Percentiles rank a stretch among this genome's conserved stretches.
Conservation (phyloP, 2,797 vertebrate species). For the Argya squamiceps region DNA sequence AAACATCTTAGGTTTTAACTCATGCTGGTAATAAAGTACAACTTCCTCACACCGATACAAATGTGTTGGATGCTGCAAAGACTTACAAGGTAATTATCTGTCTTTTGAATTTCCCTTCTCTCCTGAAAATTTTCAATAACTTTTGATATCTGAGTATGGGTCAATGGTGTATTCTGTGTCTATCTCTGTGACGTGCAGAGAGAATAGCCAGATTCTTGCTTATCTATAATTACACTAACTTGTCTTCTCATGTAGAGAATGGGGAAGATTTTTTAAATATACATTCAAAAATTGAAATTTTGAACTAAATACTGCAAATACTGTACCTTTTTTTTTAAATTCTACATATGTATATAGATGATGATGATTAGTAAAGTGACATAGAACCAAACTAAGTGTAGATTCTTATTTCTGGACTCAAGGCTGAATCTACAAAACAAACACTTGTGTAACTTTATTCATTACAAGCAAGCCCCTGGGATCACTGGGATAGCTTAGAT, state of each 20-base stretch:
- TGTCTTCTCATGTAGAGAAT: neutral
- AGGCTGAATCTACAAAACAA: neutral
- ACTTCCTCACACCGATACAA: fast-evolving
- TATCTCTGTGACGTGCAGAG: neutral
- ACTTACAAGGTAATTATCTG: fast-evolving
- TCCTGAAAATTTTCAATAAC: neutral
- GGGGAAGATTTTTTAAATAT: neutral
- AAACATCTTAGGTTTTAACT: neutral
- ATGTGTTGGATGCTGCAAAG: neutral
- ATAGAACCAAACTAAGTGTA: neutral
- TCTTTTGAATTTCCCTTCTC: neutral
- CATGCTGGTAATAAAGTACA: neutral
- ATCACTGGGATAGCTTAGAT: neutral
- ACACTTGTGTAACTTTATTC: neutral
- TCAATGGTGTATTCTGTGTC: neutral
- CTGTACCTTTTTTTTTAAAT: neutral
- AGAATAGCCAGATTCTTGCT: neutral
- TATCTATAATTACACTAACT: neutral
- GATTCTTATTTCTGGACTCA: neutral
- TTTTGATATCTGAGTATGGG: neutral
- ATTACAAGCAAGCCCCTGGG: neutral
- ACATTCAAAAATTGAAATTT: neutral
- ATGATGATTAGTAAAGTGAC: neutral
- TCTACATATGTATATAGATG: too few species aligned
- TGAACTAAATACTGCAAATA: neutral